A percentile compares a stretch with the other conserved stretches of the same genome.
Evolutionary conservation across 2,113 vertebrate species (phyloP).

Genomic region (Cyprinodon variegatus): DNA sequence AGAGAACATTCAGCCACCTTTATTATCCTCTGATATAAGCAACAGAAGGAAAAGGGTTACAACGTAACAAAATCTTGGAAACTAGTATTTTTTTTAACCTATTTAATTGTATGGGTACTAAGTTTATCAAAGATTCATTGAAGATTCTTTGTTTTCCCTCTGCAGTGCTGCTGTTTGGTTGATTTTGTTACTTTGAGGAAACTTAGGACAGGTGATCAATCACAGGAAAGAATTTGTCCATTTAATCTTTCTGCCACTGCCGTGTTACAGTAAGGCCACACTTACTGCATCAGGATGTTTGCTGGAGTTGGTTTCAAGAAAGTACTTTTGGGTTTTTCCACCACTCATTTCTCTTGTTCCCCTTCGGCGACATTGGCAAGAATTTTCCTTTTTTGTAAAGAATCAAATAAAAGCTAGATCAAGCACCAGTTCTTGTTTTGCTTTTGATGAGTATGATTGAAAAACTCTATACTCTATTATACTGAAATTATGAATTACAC

Average conservation of each 20-base stretch:
- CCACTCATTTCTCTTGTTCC: too few relatives aligned
- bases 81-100: neutral
- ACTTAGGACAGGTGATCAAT: slow-evolving; percentile 11
- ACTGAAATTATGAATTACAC: neutral
- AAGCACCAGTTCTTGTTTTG: neutral
- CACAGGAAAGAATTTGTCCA: slow-evolving; percentile 19
- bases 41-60: neutral
- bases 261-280: slow-evolving; percentile 14
- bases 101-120: slow-evolving; percentile 2
- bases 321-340: neutral
- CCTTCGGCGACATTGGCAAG: too few relatives aligned
- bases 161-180: slow-evolving; percentile 10
- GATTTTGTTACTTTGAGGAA: slow-evolving; percentile 3
- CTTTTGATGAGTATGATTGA: neutral
- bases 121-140: neutral
- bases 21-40: slow-evolving; percentile 8
- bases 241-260: slow-evolving; percentile 1
- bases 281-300: neutral
- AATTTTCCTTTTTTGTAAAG: neutral
- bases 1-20: neutral
- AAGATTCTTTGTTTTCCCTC: slow-evolving; percentile 25
- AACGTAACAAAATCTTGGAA: neutral
- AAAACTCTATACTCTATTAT: neutral
- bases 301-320: slow-evolving; percentile 6
- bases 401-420: neutral